Evolutionary conservation across 1,140 invertebrate species (phyloP), one percentile per base, ranked within the genome.

Genomic region (Tyrophagus putrescentiae): DNA sequence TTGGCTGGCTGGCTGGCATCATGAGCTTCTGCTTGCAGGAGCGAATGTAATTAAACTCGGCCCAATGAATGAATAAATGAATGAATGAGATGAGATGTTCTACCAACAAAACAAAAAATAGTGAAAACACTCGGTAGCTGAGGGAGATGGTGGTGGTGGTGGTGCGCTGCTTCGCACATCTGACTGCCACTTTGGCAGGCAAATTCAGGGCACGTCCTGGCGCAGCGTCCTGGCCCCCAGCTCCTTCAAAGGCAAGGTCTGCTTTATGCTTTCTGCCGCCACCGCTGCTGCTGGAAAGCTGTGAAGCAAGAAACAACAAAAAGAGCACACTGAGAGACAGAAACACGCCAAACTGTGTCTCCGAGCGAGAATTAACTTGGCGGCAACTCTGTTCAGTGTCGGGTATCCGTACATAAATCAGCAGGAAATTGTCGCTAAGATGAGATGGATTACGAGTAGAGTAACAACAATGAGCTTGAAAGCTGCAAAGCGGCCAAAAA

Each of bases 391-490:
- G 36, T 39, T 13, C 13, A 39, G 36, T 21, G 36, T 39, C 36
- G 36, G 13, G 36, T 39, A 39, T 39, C 36, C n/a, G 36, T 39
- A 39, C 36, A 39, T 39, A 39, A 39, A 39, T 39, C 36, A 39
- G 36, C 36, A 39, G 36, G 36, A 39, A 39, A 39, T 39, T 39
- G n/a, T n/a, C n/a, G n/a, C n/a, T n/a, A n/a, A n/a, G n/a, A n/a
- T n/a, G n/a, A n/a, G n/a, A n/a, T n/a, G n/a, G n/a, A n/a, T n/a
- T n/a, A n/a, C n/a, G n/a, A n/a, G n/a, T n/a, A n/a, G n/a, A n/a
- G n/a, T n/a, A n/a, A n/a, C n/a, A n/a, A n/a, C n/a, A n/a, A n/a
- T n/a, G n/a, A n/a, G n/a, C n/a, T n/a, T n/a, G n/a, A n/a, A n/a
- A n/a, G n/a, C n/a, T n/a, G n/a, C n/a, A n/a, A n/a, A n/a, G n/a